Evolutionary conservation across 2,113 vertebrate species (phyloP).

Genomic region (Poecilia latipinna): DNA sequence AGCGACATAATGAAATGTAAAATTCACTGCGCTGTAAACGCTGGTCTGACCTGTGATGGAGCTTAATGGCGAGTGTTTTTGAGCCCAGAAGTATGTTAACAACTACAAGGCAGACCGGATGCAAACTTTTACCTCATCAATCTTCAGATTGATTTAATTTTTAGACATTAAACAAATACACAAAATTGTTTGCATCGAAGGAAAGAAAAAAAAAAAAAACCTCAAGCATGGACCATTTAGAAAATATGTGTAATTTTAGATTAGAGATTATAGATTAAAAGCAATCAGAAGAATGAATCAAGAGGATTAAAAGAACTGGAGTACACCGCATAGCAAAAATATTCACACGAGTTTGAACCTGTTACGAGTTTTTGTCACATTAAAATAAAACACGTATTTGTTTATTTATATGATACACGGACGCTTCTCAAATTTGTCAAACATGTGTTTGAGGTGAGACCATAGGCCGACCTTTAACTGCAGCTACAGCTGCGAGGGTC

Average conservation of each 20-base stretch:
- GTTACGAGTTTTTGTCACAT: background rate
- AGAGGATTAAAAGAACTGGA: too few relatives aligned
- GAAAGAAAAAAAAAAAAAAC: constrained; percentile 10
- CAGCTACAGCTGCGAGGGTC: background rate
- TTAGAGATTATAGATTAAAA: background rate
- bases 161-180: constrained; percentile 31
- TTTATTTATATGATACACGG: too few relatives aligned
- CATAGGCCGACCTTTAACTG: background rate
- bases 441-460: too few relatives aligned
- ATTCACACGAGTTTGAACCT: background rate
- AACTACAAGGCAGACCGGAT: constrained; percentile 17
- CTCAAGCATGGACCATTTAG: constrained; percentile 8
- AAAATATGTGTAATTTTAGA: constrained; percentile 5
- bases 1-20: constrained; percentile 28
- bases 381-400: too few relatives aligned
- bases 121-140: constrained; percentile 14
- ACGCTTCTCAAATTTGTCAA: too few relatives aligned
- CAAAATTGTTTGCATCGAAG: constrained; percentile 2
- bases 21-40: constrained; percentile 18
- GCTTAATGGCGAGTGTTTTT: constrained; percentile 12
- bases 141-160: constrained; percentile 23
- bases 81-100: constrained; percentile 15
- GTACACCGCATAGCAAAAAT: background rate
- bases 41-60: constrained; percentile 10
- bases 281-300: background rate